These are phyloP conservation scores for Drepana falcataria DNA, from an alignment of 2,888 invertebrate species.

Conservation along the genomic window DNA sequence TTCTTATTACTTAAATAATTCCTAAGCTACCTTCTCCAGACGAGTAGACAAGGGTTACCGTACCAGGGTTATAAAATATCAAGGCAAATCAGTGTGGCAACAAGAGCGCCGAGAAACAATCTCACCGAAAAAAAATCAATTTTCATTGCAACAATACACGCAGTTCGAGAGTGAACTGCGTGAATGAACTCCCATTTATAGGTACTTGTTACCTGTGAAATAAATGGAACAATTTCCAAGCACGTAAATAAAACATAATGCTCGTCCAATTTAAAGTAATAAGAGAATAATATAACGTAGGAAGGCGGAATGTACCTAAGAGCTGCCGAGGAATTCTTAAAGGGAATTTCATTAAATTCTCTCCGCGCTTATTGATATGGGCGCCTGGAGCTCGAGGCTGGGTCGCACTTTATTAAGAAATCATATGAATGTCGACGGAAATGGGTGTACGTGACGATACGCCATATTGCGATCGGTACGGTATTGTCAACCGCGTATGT, in stretches of 20 bases:
- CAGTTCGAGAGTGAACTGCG: too few species aligned
- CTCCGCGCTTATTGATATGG: conserved; percentile 70
- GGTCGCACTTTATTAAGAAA: conserved; percentile 73
- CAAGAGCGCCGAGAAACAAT: too few species aligned
- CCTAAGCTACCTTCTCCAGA: too few species aligned
- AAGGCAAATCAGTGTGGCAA: too few species aligned
- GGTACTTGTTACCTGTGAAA: conserved; percentile 1
- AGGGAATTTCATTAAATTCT: conserved; percentile 62
- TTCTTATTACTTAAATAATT: too few species aligned
- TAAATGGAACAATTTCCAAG: conserved; percentile 4
- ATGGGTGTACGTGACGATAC: conserved; percentile 67
- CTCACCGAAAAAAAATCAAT: too few species aligned
- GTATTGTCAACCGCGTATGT: conserved; percentile 3
- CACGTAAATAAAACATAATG: conserved; percentile 14
- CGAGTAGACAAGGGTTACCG: too few species aligned
- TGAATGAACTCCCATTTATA: neutral
- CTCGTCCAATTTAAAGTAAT: conserved; percentile 37
- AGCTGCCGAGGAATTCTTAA: conserved; percentile 47
- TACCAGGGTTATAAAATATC: too few species aligned
- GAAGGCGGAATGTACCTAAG: conserved; percentile 43
- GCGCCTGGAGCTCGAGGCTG: conserved; percentile 55
- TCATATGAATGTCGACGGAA: conserved; percentile 67
- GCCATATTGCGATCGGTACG: conserved; percentile 46
- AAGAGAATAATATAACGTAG: conserved; percentile 30
- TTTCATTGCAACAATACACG: too few species aligned